phyloP scores from a whole-genome alignment of 1,140 invertebrate genomes.

The Zeugodacus cucurbitae region DNA sequence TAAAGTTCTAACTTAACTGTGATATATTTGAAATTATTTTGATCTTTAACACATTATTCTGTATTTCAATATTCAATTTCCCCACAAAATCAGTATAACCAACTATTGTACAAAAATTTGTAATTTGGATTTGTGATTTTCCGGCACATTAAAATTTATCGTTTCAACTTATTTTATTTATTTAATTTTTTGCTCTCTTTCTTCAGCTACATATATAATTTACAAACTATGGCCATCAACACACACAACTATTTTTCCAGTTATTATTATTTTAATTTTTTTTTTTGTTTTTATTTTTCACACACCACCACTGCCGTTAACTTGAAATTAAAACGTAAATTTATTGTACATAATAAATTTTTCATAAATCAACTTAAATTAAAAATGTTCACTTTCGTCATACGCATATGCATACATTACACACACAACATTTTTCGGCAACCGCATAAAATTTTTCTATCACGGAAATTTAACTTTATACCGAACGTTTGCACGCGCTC shows the following conservation, averaged over 20 bases:
- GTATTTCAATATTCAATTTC: background rate
- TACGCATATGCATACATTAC: background rate
- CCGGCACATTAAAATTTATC: too few relatives aligned
- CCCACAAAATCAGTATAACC: too few relatives aligned
- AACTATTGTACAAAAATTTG: too few relatives aligned
- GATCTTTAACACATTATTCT: background rate
- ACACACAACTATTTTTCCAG: background rate
- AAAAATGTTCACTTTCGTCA: background rate
- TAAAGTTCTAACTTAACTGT: background rate
- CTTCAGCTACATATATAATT: too few relatives aligned
- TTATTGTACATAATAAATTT: background rate
- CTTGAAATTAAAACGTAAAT: background rate
- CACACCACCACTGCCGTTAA: background rate
- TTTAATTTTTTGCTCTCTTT: background rate
- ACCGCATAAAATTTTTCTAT: background rate
- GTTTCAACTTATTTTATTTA: too few relatives aligned
- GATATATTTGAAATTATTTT: background rate
- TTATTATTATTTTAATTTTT: too few relatives aligned
- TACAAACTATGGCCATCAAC: too few relatives aligned
- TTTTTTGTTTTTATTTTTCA: background rate
- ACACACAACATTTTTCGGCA: background rate
- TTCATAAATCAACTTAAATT: background rate
- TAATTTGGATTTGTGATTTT: too few relatives aligned
- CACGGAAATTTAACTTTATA: background rate
- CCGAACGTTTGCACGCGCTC: slow-evolving; percentile 17